Evolutionary conservation across 2,797 vertebrate species (phyloP).

Genomic region (Molothrus aeneus): DNA sequence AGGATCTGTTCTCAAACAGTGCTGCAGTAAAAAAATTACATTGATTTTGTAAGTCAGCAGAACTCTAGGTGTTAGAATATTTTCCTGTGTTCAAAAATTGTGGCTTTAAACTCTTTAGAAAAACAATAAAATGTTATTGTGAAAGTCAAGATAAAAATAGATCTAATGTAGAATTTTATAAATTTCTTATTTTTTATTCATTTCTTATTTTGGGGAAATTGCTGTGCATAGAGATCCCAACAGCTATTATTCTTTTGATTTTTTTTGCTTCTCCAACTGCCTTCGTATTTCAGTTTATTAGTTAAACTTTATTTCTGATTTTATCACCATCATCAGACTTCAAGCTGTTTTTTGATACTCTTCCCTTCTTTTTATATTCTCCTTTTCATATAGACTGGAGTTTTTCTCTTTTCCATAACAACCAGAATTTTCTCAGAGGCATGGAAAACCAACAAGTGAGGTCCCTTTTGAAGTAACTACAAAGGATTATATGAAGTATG

Average conservation of each 20-base stretch:
- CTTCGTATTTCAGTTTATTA: conserved; percentile 52
- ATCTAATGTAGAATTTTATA: not conserved
- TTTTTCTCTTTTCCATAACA: not conserved
- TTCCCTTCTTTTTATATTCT: conserved; percentile 1
- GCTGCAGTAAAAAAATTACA: not conserved
- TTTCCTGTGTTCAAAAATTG: not conserved
- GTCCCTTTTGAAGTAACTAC: conserved; percentile 50
- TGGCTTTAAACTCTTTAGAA: not conserved
- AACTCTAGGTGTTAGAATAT: not conserved
- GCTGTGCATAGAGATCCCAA: not conserved
- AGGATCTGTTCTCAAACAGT: not conserved
- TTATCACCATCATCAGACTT: conserved; percentile 50
- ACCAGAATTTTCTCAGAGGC: conserved; percentile 40
- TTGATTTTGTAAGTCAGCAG: not conserved
- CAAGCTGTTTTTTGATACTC: not conserved
- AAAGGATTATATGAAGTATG: conserved; percentile 63
- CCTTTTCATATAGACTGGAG: conserved; percentile 10
- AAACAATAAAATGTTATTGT: not conserved
- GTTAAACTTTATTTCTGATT: conserved; percentile 59
- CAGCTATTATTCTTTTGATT: conserved; percentile 26
- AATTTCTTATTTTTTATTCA: not conserved
- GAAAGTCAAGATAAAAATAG: not conserved
- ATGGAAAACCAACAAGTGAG: conserved; percentile 26
- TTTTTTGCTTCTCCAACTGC: conserved; percentile 43
- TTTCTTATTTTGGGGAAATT: not conserved